Base-by-base conservation (phyloP, 2,113 vertebrate species). In the Mixornis gularis region DNA sequence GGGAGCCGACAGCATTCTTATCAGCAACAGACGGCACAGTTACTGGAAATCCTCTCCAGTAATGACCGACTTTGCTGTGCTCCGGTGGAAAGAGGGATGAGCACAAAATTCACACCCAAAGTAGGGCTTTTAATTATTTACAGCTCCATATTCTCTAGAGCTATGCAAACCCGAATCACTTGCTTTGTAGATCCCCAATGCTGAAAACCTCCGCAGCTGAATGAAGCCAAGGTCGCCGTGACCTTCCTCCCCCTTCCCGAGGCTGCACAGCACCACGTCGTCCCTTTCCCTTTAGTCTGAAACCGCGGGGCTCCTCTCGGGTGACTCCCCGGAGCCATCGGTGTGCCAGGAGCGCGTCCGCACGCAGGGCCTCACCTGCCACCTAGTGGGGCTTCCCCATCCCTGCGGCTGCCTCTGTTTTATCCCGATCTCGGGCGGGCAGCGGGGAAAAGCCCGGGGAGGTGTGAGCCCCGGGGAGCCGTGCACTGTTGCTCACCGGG, bases 401-500 rank as follows among this genome's bases (percentile, higher is more conserved):
- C 46, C 16, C 83, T 66, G 87, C 90, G 18, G 18, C 85, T 21
- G 88, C 24, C 77, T 24, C 53, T 34, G 19, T 3, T 5, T 3
- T 1, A 5, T 16, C 20, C 17, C n/a, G 11, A 15, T 16, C 3
- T 29, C 38, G 0, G 60, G 40, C 29, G n/a, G n/a, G 14, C 7
- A 10, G 52, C n/a, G 29, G 30, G 40, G 36, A 59, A 6, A 2
- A 10, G 46, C 30, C 21, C 32, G 19, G 36, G 18, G 12, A 7
- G 44, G 2, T 3, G 43, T 1, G 76, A 58, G 59, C 60, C 21
- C 16, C 38, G 68, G 44, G 12, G 7, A 72, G 58, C 30, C 17
- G 36, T 0, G 59, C 52, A 4, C 8, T 13, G 20, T 0, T 0
- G 46, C 19, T 4, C 48, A 2, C 10, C 12, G 43, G 10, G 29